Evolutionary conservation across 2,113 vertebrate species (phyloP), one percentile per base, ranked within the genome.

Genomic region (Pogonocichla stellata): DNA sequence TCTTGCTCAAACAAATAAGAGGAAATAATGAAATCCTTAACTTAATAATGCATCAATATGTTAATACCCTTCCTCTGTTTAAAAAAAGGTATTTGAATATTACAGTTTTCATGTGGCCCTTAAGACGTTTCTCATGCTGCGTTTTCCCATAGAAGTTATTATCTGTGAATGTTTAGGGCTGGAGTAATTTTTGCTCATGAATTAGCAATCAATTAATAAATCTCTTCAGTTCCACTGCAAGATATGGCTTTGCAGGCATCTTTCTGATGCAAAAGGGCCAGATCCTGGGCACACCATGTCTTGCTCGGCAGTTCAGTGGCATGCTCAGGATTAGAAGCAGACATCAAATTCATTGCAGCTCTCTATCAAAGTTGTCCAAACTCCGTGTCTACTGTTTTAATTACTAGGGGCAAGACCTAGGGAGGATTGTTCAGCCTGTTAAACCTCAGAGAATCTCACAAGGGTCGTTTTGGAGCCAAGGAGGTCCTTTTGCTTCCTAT

Each of bases 381-480:
- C 33, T 14, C 45, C 10, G 1, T n/a, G 69, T 65, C 57, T 1
- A 2, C 38, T 79, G 28, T 73, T 91, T 64, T 64, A 48, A 72
- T 50, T 79, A 34, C 54, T 50, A 38, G 38, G 16, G 88, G n/a
- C 0, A 0, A 36, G 72, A 17, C 26, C 24, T 0, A 2, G 24
- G 31, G 33, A 60, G n/a, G 45, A 61, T 2, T 22, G 70, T 56
- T 72, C 36, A 75, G 28, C 61, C 62, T 57, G 31, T 58, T 90
- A 58, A 80, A 54, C 26, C 53, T 79, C 45, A 79, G 7, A 75
- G 53, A 34, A 19, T 53, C 19, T 96, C 12, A 7, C 43, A 51
- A 60, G 53, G 33, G 28, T 80, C 9, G 19, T 84, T 86, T 36
- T 50, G 53, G 28, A 88, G 71, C 45, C 1, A 1, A 83, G 53